Evolutionary conservation across 2,113 vertebrate genomes (phyloP), one percentile per base, ranked within the genome.

Genomic region (Balaenoptera acutorostrata): DNA sequence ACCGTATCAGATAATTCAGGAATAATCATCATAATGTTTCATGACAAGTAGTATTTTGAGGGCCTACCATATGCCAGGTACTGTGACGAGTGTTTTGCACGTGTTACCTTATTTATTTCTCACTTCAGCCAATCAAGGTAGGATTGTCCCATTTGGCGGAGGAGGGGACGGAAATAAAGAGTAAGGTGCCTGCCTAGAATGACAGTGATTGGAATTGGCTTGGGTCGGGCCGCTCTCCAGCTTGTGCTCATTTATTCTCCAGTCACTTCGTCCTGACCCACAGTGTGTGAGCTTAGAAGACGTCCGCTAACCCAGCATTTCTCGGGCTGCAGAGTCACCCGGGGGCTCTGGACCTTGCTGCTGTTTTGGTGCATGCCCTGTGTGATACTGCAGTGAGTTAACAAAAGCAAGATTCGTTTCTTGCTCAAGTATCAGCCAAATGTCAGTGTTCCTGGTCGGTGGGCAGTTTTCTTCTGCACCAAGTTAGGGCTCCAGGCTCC

Each of bases 81-180:
- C 77, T 6, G 14, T 2, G 5, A 3, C 0, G 1, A 3, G 31
- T 1, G n/a, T 3, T 52, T 6, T 9, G 0, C 8, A 0, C 2
- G 31, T 2, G 10, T 9, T 5, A 8, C 11, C 6, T 3, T 69
- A 15, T 81, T 55, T 55, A 1, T 39, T 33, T 17, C 87, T n/a
- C n/a, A 5, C 0, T 6, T 2, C 8, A 8, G 14, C 46, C 7
- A 1, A 3, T 3, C 0, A 0, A 4, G 39, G 44, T 13, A 3
- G 15, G 5, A 3, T 29, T 2, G 2, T 52, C 33, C 12, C 5
- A 0, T 15, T 21, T 36, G 21, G 9, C 2, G 3, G 55, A 39
- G 69, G 39, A 27, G 25, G 3, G 44, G 6, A 3, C 4, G 18
- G 17, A 8, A 20, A 59, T 2, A 1, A 39, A 9, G n/a, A 11